Conservation (phyloP, 2,888 invertebrate genomes). For the Anthophora plumipes region DNA sequence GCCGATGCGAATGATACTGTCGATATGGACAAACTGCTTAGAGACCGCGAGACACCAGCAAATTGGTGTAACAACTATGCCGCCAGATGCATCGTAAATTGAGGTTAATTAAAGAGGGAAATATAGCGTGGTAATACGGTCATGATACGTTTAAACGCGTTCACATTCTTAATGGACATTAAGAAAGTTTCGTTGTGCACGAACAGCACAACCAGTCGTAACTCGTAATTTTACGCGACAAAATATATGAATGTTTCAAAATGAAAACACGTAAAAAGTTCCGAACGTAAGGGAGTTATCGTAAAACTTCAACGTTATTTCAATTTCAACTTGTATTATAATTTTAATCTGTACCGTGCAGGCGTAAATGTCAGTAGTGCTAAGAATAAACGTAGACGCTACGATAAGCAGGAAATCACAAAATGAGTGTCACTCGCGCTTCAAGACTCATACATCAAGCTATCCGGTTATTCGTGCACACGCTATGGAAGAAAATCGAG, state of each 20-base stretch:
- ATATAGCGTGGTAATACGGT: conserved; percentile 32
- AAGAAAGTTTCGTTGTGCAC: neutral
- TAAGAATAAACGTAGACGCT: conserved; percentile 48
- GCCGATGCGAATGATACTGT: conserved; percentile 29
- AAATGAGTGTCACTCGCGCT: conserved; percentile 43
- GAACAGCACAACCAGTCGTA: neutral
- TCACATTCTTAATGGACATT: conserved; percentile 36
- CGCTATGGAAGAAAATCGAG: conserved; percentile 39
- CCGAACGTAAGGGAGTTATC: neutral
- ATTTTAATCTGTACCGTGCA: conserved; percentile 5
- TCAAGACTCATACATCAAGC: conserved; percentile 43
- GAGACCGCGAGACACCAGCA: conserved; percentile 50
- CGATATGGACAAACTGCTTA: conserved; percentile 53
- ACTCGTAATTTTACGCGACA: neutral
- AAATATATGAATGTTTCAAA: neutral
- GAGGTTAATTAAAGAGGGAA: conserved; percentile 59
- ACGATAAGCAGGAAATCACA: conserved; percentile 57
- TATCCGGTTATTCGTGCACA: conserved; percentile 35
- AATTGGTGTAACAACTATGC: conserved; percentile 57
- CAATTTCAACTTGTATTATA: neutral
- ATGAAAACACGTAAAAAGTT: neutral
- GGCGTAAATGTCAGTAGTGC: conserved; percentile 9
- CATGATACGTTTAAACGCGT: conserved; percentile 40
- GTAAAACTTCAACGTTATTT: neutral
- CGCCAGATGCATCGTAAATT: conserved; percentile 58